A percentile compares a stretch with the other conserved stretches of the same genome.
phyloP scores from a whole-genome alignment of 2,888 invertebrate species.

The Palloptera scutellata region DNA sequence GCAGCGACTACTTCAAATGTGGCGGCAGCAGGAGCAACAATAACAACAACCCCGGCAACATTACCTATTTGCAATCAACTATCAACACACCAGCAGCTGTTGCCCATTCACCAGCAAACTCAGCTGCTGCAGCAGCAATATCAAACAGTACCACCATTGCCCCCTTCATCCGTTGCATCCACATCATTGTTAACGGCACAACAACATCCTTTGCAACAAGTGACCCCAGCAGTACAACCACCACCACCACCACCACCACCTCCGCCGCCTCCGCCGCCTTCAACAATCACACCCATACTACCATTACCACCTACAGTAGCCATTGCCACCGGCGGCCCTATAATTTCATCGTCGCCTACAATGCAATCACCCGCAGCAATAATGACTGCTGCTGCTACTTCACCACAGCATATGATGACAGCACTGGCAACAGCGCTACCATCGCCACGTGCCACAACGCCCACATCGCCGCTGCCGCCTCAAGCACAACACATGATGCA shows the following conservation, averaged over 20 bases:
- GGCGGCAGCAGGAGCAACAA: slow-evolving; percentile 37
- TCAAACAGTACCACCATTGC: slow-evolving; percentile 30
- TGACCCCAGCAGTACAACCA: slow-evolving; percentile 36
- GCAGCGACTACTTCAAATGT: slow-evolving; percentile 24
- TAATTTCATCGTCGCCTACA: slow-evolving; percentile 19
- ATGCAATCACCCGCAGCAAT: slow-evolving; percentile 27
- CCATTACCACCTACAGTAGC: slow-evolving; percentile 10
- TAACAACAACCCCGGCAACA: slow-evolving; percentile 24
- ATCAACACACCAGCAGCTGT: slow-evolving; percentile 31
- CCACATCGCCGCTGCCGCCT: slow-evolving; percentile 54
- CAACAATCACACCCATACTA: slow-evolving; percentile 38
- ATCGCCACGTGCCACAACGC: slow-evolving; percentile 37
- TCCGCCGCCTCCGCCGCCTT: slow-evolving; percentile 42
- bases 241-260: slow-evolving; percentile 43
- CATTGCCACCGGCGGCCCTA: slow-evolving; percentile 1
- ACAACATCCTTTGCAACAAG: slow-evolving; percentile 29
- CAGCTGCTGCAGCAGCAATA: slow-evolving; percentile 41
- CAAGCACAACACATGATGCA: slow-evolving; percentile 51
- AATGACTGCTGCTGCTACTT: slow-evolving; percentile 27
- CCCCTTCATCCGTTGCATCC: slow-evolving; percentile 18
- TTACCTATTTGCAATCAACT: not conserved
- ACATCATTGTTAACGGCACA: slow-evolving; percentile 32
- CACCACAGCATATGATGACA: slow-evolving; percentile 35
- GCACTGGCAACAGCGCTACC: slow-evolving; percentile 10
- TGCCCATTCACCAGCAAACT: slow-evolving; percentile 40